Evolutionary conservation across 2,888 invertebrate genomes (phyloP).

Genomic region (Omphaloscelis lunosa): DNA sequence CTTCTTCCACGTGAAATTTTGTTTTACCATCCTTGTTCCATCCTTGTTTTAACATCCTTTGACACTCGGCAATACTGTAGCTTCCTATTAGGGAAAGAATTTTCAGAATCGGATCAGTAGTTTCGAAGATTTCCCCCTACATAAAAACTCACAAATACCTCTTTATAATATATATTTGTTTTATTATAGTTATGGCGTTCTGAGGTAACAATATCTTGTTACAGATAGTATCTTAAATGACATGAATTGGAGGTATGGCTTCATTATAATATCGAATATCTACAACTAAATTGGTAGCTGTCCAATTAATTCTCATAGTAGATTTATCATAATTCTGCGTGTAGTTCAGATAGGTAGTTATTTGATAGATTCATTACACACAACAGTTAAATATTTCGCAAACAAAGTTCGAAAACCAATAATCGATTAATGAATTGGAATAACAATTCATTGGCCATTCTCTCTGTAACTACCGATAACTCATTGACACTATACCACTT

Average conservation of each 20-base stretch:
- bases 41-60: too few species aligned
- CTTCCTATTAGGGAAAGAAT: too few species aligned
- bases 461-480: neutral
- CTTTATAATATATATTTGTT: too few species aligned
- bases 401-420: neutral
- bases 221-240: neutral
- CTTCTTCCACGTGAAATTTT: too few species aligned
- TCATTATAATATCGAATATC: neutral
- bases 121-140: too few species aligned
- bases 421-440: constrained; percentile 12
- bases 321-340: neutral
- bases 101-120: too few species aligned
- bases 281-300: constrained; percentile 4
- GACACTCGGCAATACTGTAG: too few species aligned
- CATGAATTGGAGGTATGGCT: neutral
- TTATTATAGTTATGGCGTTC: neutral
- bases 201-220: neutral
- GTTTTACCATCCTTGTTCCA: too few species aligned
- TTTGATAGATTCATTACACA: neutral
- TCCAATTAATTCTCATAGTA: constrained; percentile 12
- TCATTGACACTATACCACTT: neutral
- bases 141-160: too few species aligned
- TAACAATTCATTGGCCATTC: neutral
- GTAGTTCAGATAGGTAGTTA: constrained; percentile 1
- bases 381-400: neutral